Conservation (phyloP, 2,888 invertebrate genomes). For the Kuschelorhynchus macadamiae region DNA sequence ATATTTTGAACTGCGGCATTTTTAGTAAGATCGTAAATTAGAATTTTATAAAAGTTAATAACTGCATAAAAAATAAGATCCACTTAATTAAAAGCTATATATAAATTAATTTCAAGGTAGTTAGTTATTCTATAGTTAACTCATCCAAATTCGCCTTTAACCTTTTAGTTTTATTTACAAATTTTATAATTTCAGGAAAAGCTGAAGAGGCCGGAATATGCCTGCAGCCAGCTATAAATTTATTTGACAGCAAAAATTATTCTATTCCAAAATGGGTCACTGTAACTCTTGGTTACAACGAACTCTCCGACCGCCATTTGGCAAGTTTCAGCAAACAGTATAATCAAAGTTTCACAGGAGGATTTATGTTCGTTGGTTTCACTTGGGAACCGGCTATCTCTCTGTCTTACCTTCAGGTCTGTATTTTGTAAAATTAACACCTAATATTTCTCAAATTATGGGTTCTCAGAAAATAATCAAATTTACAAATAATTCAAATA, state of each 20-base stretch:
- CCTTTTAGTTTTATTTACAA: conserved; percentile 12
- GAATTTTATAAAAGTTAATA: no score
- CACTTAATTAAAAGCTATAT: no score
- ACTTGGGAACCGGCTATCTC: conserved; percentile 77
- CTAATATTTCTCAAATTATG: no score
- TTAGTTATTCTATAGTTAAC: no score
- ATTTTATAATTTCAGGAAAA: conserved; percentile 47
- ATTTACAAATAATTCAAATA: no score
- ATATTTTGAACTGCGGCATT: no score
- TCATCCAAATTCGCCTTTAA: no score
- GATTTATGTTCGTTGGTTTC: conserved; percentile 77
- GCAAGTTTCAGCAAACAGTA: conserved; percentile 63
- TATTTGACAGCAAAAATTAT: conserved; percentile 61
- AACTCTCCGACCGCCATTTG: conserved; percentile 64
- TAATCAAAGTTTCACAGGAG: conserved; percentile 69
- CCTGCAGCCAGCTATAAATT: conserved; percentile 51
- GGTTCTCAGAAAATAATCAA: no score
- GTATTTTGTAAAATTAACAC: conserved; percentile 1
- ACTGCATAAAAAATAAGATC: no score
- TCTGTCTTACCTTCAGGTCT: conserved; percentile 74
- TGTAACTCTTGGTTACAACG: conserved; percentile 68
- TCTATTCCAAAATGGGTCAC: conserved; percentile 67
- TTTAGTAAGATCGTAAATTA: no score
- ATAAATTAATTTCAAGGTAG: no score
- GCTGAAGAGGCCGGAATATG: conserved; percentile 58